phyloP scores from a whole-genome alignment of 2,113 vertebrate genomes.

The Eulacestoma nigropectus region DNA sequence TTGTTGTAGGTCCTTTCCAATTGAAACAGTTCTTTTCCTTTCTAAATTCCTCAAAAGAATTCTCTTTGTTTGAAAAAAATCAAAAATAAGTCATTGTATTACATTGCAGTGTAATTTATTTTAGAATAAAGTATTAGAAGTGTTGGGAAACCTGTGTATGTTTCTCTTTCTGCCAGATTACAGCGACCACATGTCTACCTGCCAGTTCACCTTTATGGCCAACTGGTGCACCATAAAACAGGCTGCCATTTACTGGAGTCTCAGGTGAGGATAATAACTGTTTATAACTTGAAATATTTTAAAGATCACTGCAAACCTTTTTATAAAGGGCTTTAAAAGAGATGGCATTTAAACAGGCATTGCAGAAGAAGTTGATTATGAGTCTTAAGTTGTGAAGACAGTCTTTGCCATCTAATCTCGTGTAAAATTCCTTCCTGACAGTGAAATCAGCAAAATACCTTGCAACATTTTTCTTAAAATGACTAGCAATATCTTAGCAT shows the following conservation, averaged over 20 bases:
- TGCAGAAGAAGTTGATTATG: not conserved
- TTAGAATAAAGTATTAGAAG: not conserved
- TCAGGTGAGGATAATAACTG: slow-evolving; percentile 75
- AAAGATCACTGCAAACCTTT: not conserved
- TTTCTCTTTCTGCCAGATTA: slow-evolving; percentile 78
- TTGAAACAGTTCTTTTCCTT: not conserved
- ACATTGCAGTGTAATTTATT: not conserved
- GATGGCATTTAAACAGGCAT: not conserved
- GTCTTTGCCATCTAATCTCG: not conserved
- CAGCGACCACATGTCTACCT: slow-evolving; percentile 95
- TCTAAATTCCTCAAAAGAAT: not conserved
- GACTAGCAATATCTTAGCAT: not conserved
- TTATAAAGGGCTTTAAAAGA: not conserved
- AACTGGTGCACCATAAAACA: slow-evolving; percentile 97
- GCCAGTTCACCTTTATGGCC: slow-evolving; percentile 95
- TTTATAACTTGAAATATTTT: not conserved
- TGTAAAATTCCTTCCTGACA: not conserved
- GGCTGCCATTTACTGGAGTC: slow-evolving; percentile 94
- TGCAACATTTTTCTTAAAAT: not conserved
- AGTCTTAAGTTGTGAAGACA: not conserved
- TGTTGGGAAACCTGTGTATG: not conserved
- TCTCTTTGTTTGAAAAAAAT: not conserved
- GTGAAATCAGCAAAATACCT: not conserved
- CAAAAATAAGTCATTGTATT: not conserved
- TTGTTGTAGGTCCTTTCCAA: accelerated